Conservation (phyloP, 2,888 invertebrate genomes). For the Xestia sexstrigata region DNA sequence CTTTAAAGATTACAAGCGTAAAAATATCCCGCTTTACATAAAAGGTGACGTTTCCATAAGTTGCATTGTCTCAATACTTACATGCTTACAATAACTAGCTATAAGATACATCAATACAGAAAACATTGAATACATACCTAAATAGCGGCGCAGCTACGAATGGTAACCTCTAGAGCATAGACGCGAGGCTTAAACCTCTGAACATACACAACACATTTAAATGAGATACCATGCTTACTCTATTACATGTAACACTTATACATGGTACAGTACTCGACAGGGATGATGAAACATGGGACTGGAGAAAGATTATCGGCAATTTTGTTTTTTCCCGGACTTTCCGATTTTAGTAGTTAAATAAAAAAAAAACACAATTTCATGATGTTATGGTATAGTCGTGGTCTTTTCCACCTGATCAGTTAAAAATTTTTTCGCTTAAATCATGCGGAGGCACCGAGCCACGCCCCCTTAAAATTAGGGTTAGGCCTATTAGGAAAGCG, state of each 20-base stretch:
- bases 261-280: constrained; percentile 45
- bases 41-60: constrained; percentile 66
- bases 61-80: constrained; percentile 86
- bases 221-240: constrained; percentile 75
- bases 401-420: no score
- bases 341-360: neutral
- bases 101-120: constrained; percentile 56
- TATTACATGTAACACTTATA: constrained; percentile 68
- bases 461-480: no score
- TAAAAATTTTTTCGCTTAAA: no score
- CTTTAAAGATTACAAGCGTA: neutral
- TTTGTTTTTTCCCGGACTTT: neutral
- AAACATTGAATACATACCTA: constrained; percentile 73
- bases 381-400: no score
- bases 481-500: no score
- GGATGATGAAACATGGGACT: constrained; percentile 21
- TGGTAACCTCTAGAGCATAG: constrained; percentile 62
- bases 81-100: constrained; percentile 79
- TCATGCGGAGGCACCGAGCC: no score
- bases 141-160: constrained; percentile 57
- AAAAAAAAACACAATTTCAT: neutral
- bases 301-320: constrained; percentile 10
- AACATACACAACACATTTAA: constrained; percentile 67
- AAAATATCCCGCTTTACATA: constrained; percentile 40
- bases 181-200: constrained; percentile 60